A percentile compares a stretch with the other conserved stretches of the same genome.
Conservation (phyloP, 2,888 invertebrate genomes). For the Agriopis leucophaearia region DNA sequence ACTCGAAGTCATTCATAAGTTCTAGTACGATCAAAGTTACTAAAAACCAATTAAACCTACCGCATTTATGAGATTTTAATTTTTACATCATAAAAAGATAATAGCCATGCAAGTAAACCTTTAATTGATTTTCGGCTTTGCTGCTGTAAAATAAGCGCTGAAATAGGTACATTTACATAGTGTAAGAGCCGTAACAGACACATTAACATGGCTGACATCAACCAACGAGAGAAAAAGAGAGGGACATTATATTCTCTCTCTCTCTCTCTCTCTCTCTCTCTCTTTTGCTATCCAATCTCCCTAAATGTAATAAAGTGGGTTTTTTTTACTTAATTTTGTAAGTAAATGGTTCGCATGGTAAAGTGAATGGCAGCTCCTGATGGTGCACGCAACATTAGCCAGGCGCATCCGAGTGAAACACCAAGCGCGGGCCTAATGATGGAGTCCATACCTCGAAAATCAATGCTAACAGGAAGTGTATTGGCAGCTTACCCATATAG, state of each 20-base stretch:
- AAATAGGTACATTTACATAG: background rate
- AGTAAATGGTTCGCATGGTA: background rate
- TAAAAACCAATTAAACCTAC: no score
- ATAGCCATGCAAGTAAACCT: background rate
- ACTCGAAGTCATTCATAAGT: no score
- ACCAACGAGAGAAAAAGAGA: no score
- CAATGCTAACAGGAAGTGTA: conserved; percentile 11
- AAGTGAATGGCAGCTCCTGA: conserved; percentile 8
- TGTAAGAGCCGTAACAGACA: background rate
- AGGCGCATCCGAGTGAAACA: conserved; percentile 10
- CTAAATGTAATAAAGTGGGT: no score
- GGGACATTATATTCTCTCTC: no score
- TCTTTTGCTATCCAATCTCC: no score
- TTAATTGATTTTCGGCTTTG: conserved; percentile 1
- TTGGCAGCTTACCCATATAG: conserved; percentile 10
- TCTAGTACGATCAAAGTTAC: no score
- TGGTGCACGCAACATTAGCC: conserved; percentile 11
- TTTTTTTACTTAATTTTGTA: no score
- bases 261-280: no score
- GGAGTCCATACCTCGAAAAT: conserved; percentile 1
- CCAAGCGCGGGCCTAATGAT: conserved; percentile 7
- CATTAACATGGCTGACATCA: no score
- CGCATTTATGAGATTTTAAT: background rate
- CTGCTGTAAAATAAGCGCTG: background rate
- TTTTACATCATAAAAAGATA: background rate